phyloP scores from a whole-genome alignment of 92 coral and sea anemone species.

The Porites rus region DNA sequence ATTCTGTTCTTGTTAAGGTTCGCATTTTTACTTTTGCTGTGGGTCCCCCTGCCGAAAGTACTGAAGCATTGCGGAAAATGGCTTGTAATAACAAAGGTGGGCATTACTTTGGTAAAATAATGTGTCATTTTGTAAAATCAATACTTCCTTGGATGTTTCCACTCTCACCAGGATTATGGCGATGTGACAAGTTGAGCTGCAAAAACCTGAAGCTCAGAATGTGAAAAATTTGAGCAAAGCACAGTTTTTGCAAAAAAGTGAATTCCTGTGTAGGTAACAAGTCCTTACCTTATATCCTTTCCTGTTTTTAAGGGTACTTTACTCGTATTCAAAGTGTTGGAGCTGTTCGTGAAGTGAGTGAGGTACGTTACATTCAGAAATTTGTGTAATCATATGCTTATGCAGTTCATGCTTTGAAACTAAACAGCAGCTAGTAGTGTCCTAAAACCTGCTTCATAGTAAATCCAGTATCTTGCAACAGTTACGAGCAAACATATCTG shows the following conservation, averaged over 20 bases:
- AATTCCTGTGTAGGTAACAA: not conserved
- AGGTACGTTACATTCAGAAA: conserved; percentile 57
- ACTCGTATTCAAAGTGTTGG: conserved; percentile 91
- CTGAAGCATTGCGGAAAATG: conserved; percentile 82
- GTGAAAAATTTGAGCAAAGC: no score
- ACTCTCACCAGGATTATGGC: no score
- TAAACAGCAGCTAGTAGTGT: not conserved
- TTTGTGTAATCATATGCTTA: not conserved
- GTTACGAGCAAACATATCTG: no score
- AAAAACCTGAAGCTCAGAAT: no score
- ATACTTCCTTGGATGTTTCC: no score
- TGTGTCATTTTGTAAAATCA: not conserved
- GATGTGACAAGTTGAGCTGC: no score
- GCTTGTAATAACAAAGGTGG: conserved; percentile 94
- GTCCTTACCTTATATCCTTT: not conserved
- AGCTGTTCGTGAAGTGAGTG: conserved; percentile 93
- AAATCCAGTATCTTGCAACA: no score
- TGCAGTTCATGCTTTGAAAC: no score
- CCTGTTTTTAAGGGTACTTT: conserved; percentile 69
- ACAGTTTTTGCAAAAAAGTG: not conserved
- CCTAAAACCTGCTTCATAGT: not conserved
- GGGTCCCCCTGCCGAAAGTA: conserved; percentile 95
- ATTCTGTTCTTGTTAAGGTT: conserved; percentile 54
- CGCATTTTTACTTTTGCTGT: conserved; percentile 95
- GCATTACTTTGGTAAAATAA: not conserved